Base-by-base conservation (phyloP, 2,888 invertebrate species). In the Chironomus tentans region DNA sequence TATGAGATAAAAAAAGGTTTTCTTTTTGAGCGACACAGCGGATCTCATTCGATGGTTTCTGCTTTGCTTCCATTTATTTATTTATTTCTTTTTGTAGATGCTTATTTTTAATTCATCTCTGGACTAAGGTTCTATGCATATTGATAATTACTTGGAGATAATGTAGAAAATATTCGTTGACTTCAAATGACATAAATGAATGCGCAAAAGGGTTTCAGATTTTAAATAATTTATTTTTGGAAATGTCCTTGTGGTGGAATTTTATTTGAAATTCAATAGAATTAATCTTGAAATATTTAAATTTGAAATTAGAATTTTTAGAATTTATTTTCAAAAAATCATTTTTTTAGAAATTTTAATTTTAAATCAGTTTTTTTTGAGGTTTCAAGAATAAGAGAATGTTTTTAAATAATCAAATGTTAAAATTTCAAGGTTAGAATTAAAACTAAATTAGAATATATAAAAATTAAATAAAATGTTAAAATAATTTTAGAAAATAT, bases 131-230 rank as follows among this genome's bases (percentile, higher is more conserved):
- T 62, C n/a, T 22, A 15, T 62, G n/a, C 46, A 21, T 28, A 62
- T 72, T 72, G 72, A 61, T 72, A 61, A 72, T 61, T 56, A 61
- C 62, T 46, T 21, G n/a, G 46, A 74, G 74, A 74, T 68, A 74
- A 46, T 74, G 48, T 21, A 22, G 6, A 13, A 65, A 21, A 18
- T 38, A 24, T 21, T 22, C 13, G 65, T 12, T 24, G 65, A 24
- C 21, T 21, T 24, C 18, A 65, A 65, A 65, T 65, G 65, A 65
- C 10, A 65, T 24, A 22, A 21, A 65, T 24, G 21, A 24, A 13
- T 21, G 65, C 18, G 65, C 18, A 24, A 65, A 56, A 18, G 56
- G 56, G 56, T 56, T 56, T 18, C 56, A 24, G 61, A 28, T 15
- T 47, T 38, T 74, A 48, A 74, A 74, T 74, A 74, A 68, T 74